Evolutionary conservation across 2,888 invertebrate genomes (phyloP).

Genomic region (Melolontha melolontha): DNA sequence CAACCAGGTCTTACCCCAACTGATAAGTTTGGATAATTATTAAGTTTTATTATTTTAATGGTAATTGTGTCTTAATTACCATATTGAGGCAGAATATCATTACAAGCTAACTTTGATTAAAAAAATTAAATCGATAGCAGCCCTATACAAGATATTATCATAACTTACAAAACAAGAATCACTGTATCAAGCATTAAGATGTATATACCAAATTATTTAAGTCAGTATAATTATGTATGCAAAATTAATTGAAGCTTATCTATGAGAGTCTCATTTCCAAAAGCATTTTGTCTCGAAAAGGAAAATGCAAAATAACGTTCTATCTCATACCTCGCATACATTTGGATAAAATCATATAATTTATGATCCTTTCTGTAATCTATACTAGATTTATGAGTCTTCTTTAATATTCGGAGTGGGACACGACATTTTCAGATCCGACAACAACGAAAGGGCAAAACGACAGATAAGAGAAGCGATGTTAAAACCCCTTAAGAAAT

Average conservation of each 20-base stretch:
- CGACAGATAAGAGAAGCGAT: slow-evolving; percentile 20
- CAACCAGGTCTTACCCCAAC: no score
- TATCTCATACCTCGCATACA: slow-evolving; percentile 18
- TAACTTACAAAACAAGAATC: no score
- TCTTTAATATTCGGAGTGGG: slow-evolving; percentile 14
- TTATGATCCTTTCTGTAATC: slow-evolving; percentile 17
- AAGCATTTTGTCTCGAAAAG: slow-evolving; percentile 16
- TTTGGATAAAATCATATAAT: slow-evolving; percentile 23
- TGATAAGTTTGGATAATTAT: no score
- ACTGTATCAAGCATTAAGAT: no score
- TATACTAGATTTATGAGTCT: slow-evolving; percentile 30
- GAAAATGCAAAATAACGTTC: slow-evolving; percentile 4
- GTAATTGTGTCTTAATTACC: no score
- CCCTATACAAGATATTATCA: no score
- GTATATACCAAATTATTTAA: no score
- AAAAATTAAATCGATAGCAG: no score
- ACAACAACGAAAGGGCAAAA: slow-evolving; percentile 8
- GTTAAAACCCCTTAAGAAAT: slow-evolving; percentile 32
- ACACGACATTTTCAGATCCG: not conserved
- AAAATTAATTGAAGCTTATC: slow-evolving; percentile 8
- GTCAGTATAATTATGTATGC: not conserved
- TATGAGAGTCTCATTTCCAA: slow-evolving; percentile 1
- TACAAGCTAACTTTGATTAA: no score
- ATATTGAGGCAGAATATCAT: no score
- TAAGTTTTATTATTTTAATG: no score